Percentiles rank a stretch among this genome's conserved stretches.
Evolutionary conservation across 1,140 invertebrate genomes (phyloP).

Genomic region (Muscidifurax raptorellus): DNA sequence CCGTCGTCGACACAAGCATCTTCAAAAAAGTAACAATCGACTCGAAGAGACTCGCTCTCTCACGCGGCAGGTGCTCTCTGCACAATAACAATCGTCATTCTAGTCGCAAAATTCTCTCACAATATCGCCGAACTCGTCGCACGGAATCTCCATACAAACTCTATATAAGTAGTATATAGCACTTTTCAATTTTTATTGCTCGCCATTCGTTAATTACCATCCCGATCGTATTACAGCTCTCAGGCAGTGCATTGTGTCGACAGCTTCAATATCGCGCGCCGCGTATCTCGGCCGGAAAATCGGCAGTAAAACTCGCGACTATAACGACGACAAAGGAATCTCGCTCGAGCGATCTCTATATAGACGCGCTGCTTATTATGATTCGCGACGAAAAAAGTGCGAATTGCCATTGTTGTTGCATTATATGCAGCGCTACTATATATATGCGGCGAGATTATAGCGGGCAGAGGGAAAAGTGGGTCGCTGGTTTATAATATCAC

Average conservation of each 20-base stretch:
- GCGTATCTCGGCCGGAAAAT: background rate
- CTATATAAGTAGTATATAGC: too few species aligned
- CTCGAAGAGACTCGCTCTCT: too few species aligned
- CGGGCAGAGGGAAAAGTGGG: background rate
- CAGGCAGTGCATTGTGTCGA: background rate
- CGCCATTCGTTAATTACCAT: background rate
- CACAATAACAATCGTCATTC: too few species aligned
- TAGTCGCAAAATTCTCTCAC: background rate
- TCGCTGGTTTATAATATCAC: background rate
- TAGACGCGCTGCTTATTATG: background rate
- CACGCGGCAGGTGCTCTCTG: too few species aligned
- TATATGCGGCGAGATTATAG: background rate
- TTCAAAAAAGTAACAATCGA: too few species aligned
- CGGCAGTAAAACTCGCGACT: background rate
- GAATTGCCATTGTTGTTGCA: background rate
- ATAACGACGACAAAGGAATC: constrained; percentile 5
- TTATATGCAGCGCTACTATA: background rate
- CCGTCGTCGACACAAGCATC: too few species aligned
- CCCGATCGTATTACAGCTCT: background rate
- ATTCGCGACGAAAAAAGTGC: constrained; percentile 16
- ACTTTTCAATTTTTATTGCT: constrained; percentile 6
- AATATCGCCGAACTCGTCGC: background rate
- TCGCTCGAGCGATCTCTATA: background rate
- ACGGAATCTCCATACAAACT: background rate
- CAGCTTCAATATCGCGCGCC: background rate